Percentiles rank a stretch among this genome's conserved stretches.
Evolutionary conservation across 2,113 vertebrate genomes (phyloP).

Genomic region (Ancistrus triradiatus): DNA sequence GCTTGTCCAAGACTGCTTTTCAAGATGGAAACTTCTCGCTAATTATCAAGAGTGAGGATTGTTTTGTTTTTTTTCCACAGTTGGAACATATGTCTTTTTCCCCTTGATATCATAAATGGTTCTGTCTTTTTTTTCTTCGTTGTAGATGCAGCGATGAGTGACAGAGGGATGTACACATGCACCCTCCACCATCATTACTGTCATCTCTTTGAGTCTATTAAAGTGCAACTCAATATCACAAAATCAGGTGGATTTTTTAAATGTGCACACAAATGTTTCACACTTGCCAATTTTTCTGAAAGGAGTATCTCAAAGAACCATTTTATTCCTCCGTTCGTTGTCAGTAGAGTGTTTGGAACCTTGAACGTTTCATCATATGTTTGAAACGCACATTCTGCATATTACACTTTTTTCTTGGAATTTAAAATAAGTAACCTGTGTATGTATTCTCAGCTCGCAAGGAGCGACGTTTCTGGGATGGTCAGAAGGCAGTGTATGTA

Average conservation of each 20-base stretch:
- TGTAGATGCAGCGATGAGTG: slow-evolving; percentile 65
- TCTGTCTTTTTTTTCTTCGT: not conserved
- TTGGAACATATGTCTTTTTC: not conserved
- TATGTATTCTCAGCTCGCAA: slow-evolving; percentile 62
- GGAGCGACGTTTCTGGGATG: slow-evolving; percentile 77
- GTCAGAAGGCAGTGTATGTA: slow-evolving; percentile 81
- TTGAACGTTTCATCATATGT: no score
- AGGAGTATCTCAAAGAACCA: no score
- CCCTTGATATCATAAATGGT: not conserved
- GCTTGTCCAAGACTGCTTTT: slow-evolving; percentile 75
- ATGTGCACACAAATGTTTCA: no score
- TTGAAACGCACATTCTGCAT: no score
- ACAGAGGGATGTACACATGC: slow-evolving; percentile 84
- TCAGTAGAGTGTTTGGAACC: no score
- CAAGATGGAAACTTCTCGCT: slow-evolving; percentile 90
- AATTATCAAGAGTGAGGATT: slow-evolving; percentile 70
- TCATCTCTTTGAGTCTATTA: slow-evolving; percentile 79
- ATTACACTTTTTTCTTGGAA: no score
- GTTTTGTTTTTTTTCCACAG: no score
- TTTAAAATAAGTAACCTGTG: no score
- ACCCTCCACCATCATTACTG: slow-evolving; percentile 94
- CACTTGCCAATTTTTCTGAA: no score
- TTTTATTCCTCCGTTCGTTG: no score
- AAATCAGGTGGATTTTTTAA: slow-evolving; percentile 70
- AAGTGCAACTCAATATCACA: slow-evolving; percentile 77